Evolutionary conservation across 2,113 vertebrate genomes (phyloP), one percentile per base, ranked within the genome.

Genomic region (Puffinus mauretanicus): DNA sequence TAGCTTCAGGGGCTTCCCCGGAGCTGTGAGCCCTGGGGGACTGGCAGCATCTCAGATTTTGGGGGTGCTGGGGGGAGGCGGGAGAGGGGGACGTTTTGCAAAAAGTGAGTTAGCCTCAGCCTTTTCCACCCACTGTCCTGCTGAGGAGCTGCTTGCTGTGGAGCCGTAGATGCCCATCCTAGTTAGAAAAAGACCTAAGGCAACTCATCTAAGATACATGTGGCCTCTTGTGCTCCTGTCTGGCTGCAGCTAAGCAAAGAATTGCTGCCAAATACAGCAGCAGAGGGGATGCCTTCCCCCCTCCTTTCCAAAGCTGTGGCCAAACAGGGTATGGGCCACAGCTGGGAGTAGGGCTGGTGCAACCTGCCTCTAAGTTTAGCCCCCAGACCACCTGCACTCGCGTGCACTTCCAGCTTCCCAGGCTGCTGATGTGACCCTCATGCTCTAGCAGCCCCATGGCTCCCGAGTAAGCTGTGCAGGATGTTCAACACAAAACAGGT

Each of bases 151-250:
- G 38, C 29, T 83, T 65, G 15, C 26, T 72, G 34, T 15, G 57
- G 40, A 82, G 47, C 24, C 34, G 24, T 0, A 47, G 19, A 24
- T 3, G 7, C 13, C 32, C 9, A 20, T 1, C 14, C 13, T 21
- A 34, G 14, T 65, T 29, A 40, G 9, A 49, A 20, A 22, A 55
- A 60, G 32, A 67, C 20, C 30, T 72, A 13, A 72, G 30, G 38
- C 17, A 61, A n/a, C 9, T 29, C 30, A 36, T 9, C 3, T 4
- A 29, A 47, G n/a, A 16, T 3, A 73, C 2, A 0, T 0, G 0
- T 32, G 26, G 6, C 29, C 10, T 60, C 29, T 64, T 5, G 1
- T 55, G 51, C 15, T 72, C 12, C 20, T 55, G 6, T 19, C 19
- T 6, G 27, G 40, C 13, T 29, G 40, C 32, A 70, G 64, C 15